Evolutionary conservation across 2,113 vertebrate genomes (phyloP).

Genomic region (Myodes glareolus): DNA sequence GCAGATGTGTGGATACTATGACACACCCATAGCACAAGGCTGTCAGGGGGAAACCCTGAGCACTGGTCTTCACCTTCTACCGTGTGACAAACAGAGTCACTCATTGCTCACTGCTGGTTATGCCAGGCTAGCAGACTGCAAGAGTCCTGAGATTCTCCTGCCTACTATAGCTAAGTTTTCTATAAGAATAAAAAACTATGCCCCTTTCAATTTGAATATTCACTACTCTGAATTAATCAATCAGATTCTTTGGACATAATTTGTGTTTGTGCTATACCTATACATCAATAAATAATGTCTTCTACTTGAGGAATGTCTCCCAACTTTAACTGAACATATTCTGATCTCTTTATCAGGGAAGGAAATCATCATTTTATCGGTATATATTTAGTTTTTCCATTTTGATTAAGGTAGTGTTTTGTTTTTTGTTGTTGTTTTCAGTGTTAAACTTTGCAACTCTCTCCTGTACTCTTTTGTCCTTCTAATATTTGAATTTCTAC

Average conservation of each 20-base stretch:
- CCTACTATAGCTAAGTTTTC: background rate
- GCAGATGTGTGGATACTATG: background rate
- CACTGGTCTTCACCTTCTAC: background rate
- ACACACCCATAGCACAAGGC: background rate
- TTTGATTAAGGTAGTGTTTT: background rate
- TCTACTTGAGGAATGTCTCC: background rate
- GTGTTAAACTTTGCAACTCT: no score
- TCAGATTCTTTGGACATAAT: background rate
- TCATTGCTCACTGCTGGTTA: background rate
- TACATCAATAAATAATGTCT: background rate
- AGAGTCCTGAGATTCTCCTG: background rate
- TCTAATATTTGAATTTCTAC: background rate
- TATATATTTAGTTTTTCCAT: background rate
- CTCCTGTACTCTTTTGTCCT: background rate
- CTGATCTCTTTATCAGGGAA: background rate
- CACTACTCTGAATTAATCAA: background rate
- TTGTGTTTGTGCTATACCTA: background rate
- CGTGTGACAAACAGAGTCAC: background rate
- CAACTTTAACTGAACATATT: background rate
- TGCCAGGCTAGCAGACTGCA: no score
- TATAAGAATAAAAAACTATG: background rate
- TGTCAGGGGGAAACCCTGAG: background rate
- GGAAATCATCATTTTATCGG: background rate
- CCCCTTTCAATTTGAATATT: background rate
- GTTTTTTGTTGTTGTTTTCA: background rate